Conservation (phyloP, 1,140 invertebrate species). For the Neodiprion fabricii region DNA sequence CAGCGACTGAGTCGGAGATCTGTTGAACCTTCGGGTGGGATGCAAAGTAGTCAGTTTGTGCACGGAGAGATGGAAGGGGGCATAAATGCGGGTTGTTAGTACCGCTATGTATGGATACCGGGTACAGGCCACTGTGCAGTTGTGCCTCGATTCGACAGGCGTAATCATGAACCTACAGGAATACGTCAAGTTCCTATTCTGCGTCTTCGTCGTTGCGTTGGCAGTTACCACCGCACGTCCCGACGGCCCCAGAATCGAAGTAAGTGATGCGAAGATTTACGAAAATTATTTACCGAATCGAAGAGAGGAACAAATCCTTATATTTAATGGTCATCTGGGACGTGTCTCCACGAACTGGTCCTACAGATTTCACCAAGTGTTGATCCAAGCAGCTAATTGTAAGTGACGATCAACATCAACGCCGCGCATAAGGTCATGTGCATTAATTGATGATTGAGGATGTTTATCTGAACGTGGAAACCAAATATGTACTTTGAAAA, state of each 20-base stretch:
- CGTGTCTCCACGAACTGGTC: too few species aligned
- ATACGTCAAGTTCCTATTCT: conserved; percentile 45
- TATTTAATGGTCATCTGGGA: too few species aligned
- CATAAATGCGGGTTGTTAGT: background rate
- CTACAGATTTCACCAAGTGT: too few species aligned
- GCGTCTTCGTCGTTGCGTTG: conserved; percentile 28
- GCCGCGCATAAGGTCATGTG: too few species aligned
- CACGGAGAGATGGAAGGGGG: background rate
- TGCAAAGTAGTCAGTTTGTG: too few species aligned
- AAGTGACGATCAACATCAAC: too few species aligned
- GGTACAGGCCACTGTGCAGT: background rate
- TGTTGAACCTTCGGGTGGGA: background rate
- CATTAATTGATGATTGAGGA: too few species aligned
- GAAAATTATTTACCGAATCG: too few species aligned
- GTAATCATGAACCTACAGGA: conserved; percentile 49
- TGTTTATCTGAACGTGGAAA: too few species aligned
- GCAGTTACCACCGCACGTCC: background rate
- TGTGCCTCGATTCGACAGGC: background rate
- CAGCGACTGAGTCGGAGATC: conserved; percentile 28
- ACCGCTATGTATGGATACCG: background rate
- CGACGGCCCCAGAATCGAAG: background rate
- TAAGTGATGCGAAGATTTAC: background rate
- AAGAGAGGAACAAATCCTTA: too few species aligned
- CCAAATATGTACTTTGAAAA: too few species aligned
- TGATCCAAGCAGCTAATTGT: too few species aligned